Percentiles rank a stretch among this genome's conserved stretches.
These are phyloP conservation scores for Carlito syrichta DNA, from an alignment of 2,113 vertebrate species.

Conservation along the genomic window DNA sequence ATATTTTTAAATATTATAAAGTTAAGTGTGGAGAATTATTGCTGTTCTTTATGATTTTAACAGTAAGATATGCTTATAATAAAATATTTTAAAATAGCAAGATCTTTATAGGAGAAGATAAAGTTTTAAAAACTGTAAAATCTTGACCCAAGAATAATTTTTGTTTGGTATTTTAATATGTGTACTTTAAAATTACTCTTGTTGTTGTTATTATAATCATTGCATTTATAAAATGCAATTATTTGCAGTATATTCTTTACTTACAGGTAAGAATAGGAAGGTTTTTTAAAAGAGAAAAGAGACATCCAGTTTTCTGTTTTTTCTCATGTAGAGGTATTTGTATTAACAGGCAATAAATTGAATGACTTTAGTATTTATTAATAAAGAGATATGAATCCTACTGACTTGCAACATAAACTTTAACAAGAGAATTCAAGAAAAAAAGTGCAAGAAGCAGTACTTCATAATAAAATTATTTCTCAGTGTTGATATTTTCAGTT, in stretches of 20 bases:
- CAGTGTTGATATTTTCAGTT: neutral
- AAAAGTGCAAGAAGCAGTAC: neutral
- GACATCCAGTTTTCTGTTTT: neutral
- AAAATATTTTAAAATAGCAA: neutral
- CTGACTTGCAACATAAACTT: neutral
- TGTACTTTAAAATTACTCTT: neutral
- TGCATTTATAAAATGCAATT: neutral
- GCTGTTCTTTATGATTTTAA: neutral
- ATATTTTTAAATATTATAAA: neutral
- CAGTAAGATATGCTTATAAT: neutral
- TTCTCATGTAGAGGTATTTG: neutral
- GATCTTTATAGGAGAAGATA: neutral
- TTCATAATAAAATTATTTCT: neutral
- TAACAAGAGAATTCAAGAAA: neutral
- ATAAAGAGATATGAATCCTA: neutral
- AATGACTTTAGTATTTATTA: neutral
- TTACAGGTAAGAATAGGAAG: neutral
- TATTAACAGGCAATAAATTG: neutral
- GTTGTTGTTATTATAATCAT: neutral
- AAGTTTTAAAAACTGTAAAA: neutral
- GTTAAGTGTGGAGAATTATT: neutral
- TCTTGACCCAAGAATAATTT: neutral
- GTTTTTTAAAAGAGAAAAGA: neutral
- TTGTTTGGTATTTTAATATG: neutral
- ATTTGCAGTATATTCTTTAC: neutral